phyloP scores from a whole-genome alignment of 2,888 invertebrate species.

The Charanyca ferruginea region DNA sequence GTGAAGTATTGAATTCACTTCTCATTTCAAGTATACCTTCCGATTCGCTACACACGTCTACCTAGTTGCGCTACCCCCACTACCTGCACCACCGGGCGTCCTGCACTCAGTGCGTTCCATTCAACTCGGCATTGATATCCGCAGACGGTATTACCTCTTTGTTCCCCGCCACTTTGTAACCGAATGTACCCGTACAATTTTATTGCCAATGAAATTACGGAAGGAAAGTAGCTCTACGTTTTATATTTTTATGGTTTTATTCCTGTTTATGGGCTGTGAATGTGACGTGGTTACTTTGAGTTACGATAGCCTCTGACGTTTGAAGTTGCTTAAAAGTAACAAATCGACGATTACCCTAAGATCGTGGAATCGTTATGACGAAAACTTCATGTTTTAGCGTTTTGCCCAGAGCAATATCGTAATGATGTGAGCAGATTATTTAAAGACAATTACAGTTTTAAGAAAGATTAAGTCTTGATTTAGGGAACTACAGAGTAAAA shows the following conservation, averaged over 20 bases:
- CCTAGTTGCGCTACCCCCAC: constrained; percentile 19
- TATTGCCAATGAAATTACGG: constrained; percentile 61
- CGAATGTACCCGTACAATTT: constrained; percentile 49
- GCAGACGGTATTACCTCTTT: constrained; percentile 59
- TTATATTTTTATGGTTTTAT: constrained; percentile 56
- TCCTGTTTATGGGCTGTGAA: constrained; percentile 55
- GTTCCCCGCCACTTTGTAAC: constrained; percentile 52
- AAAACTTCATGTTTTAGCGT: no score
- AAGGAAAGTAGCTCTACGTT: constrained; percentile 49
- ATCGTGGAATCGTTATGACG: no score
- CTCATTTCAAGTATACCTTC: constrained; percentile 25
- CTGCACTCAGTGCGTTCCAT: constrained; percentile 47
- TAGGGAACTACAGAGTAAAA: no score
- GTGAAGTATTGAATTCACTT: background rate
- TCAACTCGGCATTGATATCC: constrained; percentile 51
- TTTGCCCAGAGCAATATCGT: no score
- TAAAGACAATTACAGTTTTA: no score
- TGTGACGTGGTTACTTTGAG: constrained; percentile 36
- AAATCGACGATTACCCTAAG: background rate
- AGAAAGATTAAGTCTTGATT: no score
- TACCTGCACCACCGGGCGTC: constrained; percentile 28
- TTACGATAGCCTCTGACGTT: background rate
- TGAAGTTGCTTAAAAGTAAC: background rate
- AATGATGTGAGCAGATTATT: no score
- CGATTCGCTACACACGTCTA: constrained; percentile 25